Base-by-base conservation (phyloP, 1,140 invertebrate genomes). In the Metopolophium dirhodum region DNA sequence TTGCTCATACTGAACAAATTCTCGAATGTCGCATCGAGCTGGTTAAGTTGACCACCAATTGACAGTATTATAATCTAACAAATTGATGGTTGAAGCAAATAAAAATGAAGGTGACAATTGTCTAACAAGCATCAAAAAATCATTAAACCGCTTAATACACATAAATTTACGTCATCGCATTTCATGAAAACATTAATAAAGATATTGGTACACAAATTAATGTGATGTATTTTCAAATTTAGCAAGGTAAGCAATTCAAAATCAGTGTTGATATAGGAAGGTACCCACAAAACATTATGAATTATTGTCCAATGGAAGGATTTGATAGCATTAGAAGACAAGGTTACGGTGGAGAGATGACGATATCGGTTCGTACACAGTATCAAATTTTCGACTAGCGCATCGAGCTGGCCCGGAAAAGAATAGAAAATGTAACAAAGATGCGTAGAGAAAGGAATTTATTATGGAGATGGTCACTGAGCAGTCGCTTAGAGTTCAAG, bases 401-500 rank as follows among this genome's bases (percentile, higher is more conserved):
- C 30, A 68, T n/a, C 57, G 61, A 0, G 4, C 61, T 14, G 30
- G 30, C 2, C 41, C 41, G 3, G 90, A 82, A 6, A 88, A 68
- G 37, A 49, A 91, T 45, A 14, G 57, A 92, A 18, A 87, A 87
- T 4, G 30, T n/a, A n/a, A 1, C 11, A 35, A 30, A 4, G 11
- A 30, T 18, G 26, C 37, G 26, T 45, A 47, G 45, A 47, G 45
- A 86, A 86, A 86, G n/a, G 11, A 26, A 45, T 77, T 41, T 41
- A 26, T 20, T 6, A 82, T n/a, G 30, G 7, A 30, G 11, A 30
- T 30, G 61, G 30, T n/a, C 30, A 11, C 4, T 22, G 22, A 20
- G 22, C 11, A 41, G 41, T 45, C 18, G 20, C 88, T 90, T 93
- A 54, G 93, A 94, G 95, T 95, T 95, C 95, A 95, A 95, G 95